Evolutionary conservation across 2,113 vertebrate species (phyloP).

Genomic region (Lagopus muta): DNA sequence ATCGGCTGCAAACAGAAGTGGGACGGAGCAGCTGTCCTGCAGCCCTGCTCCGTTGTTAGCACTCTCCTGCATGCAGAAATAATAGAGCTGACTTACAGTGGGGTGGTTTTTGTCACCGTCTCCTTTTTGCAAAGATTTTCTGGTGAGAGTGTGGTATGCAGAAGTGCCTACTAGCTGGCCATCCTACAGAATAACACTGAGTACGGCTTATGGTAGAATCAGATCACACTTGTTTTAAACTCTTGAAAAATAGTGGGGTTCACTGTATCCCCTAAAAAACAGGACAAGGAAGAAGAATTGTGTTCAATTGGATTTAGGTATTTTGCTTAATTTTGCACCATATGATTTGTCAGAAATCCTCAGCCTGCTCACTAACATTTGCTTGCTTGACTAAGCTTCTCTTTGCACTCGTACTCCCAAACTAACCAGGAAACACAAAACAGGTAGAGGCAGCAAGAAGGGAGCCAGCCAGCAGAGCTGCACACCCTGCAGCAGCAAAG

Average conservation of each 20-base stretch:
- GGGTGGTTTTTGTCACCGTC: not conserved
- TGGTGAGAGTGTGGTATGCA: not conserved
- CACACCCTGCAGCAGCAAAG: not conserved
- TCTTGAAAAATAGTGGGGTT: not conserved
- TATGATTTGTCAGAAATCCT: not conserved
- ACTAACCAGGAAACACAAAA: not conserved
- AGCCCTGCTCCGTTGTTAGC: slow-evolving; percentile 26
- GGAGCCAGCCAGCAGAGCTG: not conserved
- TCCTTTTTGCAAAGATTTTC: not conserved
- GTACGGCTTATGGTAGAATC: not conserved
- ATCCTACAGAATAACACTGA: not conserved
- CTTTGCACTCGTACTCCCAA: not conserved
- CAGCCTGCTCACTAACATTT: not conserved
- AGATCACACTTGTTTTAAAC: not conserved
- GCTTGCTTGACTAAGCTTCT: not conserved
- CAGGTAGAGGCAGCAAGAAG: not conserved
- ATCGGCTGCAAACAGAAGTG: slow-evolving; percentile 32
- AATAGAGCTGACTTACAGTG: not conserved
- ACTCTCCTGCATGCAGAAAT: not conserved
- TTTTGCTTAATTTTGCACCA: not conserved
- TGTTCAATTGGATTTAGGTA: not conserved
- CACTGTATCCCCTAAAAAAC: not conserved
- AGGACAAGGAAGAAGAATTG: not conserved
- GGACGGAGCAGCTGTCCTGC: not conserved
- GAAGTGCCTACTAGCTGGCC: not conserved